A percentile compares a stretch with the other conserved stretches of the same genome.
Conservation (phyloP, 2,113 vertebrate genomes). For the Poeciliopsis turrubarensis region DNA sequence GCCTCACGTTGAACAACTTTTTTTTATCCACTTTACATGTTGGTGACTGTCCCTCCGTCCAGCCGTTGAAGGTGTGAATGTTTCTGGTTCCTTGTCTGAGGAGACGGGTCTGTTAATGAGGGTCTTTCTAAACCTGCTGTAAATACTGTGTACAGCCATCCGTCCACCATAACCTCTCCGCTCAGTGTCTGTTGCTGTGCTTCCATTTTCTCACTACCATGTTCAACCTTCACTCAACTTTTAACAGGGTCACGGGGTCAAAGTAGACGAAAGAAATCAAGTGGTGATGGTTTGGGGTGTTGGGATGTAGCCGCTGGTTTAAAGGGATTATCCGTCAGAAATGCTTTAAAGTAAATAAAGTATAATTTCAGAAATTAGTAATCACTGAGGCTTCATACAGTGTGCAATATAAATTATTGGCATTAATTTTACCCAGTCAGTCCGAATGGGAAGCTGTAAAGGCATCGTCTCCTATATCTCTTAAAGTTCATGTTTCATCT, state of each 20-base stretch:
- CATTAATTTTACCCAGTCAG: constrained; percentile 8
- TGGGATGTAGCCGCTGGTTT: constrained; percentile 37
- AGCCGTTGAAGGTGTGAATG: constrained; percentile 51
- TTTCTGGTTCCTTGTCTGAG: constrained; percentile 42
- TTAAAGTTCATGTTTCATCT: constrained; percentile 46
- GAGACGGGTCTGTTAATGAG: constrained; percentile 41
- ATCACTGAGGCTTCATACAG: neutral
- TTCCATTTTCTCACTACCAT: constrained; percentile 59
- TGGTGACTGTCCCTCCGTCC: constrained; percentile 59
- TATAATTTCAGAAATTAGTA: neutral
- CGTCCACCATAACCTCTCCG: constrained; percentile 52
- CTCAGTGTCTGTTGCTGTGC: constrained; percentile 63
- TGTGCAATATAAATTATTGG: constrained; percentile 11
- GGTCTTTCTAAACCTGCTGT: constrained; percentile 64
- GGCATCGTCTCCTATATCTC: constrained; percentile 24
- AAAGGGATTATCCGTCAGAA: neutral
- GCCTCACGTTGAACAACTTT: constrained; percentile 47
- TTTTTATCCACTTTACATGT: constrained; percentile 57
- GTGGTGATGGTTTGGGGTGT: constrained; percentile 20
- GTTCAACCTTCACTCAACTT: constrained; percentile 52
- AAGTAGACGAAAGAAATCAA: constrained; percentile 40
- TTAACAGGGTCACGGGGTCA: constrained; percentile 56
- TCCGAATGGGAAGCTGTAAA: neutral
- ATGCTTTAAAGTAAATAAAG: constrained; percentile 3
- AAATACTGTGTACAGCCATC: constrained; percentile 77